Base-by-base conservation (phyloP, 2,113 vertebrate species). In the Cynoglossus semilaevis region DNA sequence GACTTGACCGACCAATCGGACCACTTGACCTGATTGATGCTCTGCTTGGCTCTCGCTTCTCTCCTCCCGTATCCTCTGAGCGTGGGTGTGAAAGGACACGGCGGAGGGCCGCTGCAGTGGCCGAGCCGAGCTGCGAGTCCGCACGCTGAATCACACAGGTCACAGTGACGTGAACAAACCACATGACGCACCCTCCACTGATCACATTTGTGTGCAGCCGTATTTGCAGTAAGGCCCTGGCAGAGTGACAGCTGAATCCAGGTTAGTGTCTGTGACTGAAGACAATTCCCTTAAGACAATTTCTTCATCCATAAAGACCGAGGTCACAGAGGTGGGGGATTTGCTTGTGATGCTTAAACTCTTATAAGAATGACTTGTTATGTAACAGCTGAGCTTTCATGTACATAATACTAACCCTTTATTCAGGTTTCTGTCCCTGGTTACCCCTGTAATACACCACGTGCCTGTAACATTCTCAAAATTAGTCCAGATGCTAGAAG, bases 381-480 rank as follows among this genome's bases (percentile, higher is more conserved):
- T 59, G 50, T 75, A 48, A 74, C 55, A 13, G 46, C 13, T 76
- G 22, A 56, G 70, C 69, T 72, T 69, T 72, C 68, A 56, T 72
- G 51, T 70, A 67, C 15, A 74, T 42, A 59, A 65, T 66, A 45
- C 75, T 77, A 36, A 64, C 66, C n/a, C 51, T 75, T 69, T 47
- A 80, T 80, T 87, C 83, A 88, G 85, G 87, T 84, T 71, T 64
- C 53, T 72, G 50, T 58, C 77, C 61, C 81, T 66, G 63, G 47
- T 72, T 58, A 70, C 80, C 79, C 58, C 70, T 38, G 61, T 74
- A 67, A 63, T 73, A 69, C 86, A 78, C 53, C 54, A 86, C 84
- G 90, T 91, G 90, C 89, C 90, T 91, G 84, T 81, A 78, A 79
- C 43, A 52, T 59, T 29, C 72, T 55, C 60, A 35, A 63, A 68